Base-by-base conservation (phyloP, 2,888 invertebrate genomes). In the Meghimatium bilineatum region DNA sequence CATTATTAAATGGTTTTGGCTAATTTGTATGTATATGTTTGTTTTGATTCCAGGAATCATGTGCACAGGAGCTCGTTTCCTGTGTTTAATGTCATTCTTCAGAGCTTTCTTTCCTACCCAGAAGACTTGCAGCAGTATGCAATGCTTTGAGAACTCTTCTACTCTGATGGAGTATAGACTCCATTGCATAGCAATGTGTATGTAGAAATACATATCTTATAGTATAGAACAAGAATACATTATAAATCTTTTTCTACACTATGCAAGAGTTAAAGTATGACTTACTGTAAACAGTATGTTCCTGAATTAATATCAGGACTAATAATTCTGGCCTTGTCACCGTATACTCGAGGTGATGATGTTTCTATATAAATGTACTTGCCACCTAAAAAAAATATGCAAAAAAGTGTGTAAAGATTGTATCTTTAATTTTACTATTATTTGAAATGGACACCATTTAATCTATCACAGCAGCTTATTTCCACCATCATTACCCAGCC, bases 291-390 rank as follows among this genome's bases (percentile, higher is more conserved):
- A 71, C 83, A 83, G n/a, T 77, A 83, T 26, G 86, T 85, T n/a
- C 88, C 88, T 1, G 85, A 85, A 20, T 67, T 60, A 17, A 86
- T 84, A 49, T 63, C 79, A 10, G 91, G 91, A 77, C 92, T 91
- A 82, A 90, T 86, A 20, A 92, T 83, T 32, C 90, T 87, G 5
- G 92, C 91, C 80, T 88, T 90, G 84, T 88, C 83, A 12, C 90
- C 90, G 3, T 75, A 49, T 1, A 36, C 80, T 23, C 71, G 82
- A 0, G 84, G 86, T 10, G 78, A 84, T 12, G 92, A 90, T 0
- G 93, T 89, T 85, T 93, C 92, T 63, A 92, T 91, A 85, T 88
- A 93, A 84, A 91, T 87, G 86, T 93, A 93, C 80, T 89, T 89
- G 23, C 90, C 90, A 85, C 85, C 86, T 87, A 81, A 23, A 52